phyloP scores from a whole-genome alignment of 2,888 invertebrate species.

The Dichetophora obliterata region DNA sequence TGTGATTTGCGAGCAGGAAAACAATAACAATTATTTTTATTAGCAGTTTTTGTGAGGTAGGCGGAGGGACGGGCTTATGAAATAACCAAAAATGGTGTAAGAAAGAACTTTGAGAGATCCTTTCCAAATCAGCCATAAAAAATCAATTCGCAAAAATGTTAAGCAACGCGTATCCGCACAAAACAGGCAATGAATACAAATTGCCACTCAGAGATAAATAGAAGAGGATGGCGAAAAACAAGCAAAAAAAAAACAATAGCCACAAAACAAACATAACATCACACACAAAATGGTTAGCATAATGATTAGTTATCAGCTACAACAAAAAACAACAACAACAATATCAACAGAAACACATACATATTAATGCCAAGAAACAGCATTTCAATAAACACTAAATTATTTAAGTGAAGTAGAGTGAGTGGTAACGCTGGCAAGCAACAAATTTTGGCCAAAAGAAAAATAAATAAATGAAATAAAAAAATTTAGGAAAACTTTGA shows the following conservation, averaged over 20 bases:
- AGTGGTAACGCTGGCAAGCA: neutral
- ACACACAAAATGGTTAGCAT: neutral
- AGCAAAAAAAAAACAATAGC: neutral
- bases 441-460: neutral
- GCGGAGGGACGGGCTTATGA: no score
- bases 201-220: neutral
- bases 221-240: neutral
- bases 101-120: neutral
- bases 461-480: no score
- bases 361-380: neutral
- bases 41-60: neutral
- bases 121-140: slow-evolving; percentile 11
- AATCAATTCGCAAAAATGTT: slow-evolving; percentile 14
- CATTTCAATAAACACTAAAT: slow-evolving; percentile 23
- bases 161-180: neutral
- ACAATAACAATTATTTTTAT: slow-evolving; percentile 16
- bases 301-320: neutral
- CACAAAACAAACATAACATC: neutral
- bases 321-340: neutral
- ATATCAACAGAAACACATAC: neutral
- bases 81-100: no score
- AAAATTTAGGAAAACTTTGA: no score
- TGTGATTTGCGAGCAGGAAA: slow-evolving; percentile 2
- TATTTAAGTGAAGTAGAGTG: neutral
- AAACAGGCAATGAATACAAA: slow-evolving; percentile 14